Percentiles rank a stretch among this genome's conserved stretches.
These are phyloP conservation scores for Idaea biselata DNA, from an alignment of 2,888 invertebrate genomes.

Conservation along the genomic window DNA sequence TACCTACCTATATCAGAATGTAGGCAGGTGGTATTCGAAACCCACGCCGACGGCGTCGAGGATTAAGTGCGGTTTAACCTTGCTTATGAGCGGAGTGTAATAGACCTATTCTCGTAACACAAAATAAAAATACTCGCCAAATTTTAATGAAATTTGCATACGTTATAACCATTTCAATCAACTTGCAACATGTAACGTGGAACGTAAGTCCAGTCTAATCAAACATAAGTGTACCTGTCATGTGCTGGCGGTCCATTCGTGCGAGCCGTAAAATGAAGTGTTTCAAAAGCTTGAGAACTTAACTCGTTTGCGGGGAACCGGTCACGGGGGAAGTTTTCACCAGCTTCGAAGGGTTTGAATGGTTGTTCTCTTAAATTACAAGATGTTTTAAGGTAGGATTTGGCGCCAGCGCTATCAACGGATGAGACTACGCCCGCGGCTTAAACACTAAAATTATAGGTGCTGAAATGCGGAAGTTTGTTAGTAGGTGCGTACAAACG, in stretches of 20 bases:
- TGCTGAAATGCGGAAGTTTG: background rate
- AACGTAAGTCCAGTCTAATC: no score
- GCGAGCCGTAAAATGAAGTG: slow-evolving; percentile 37
- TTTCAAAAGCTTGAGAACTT: slow-evolving; percentile 40
- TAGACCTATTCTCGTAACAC: no score
- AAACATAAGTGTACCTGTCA: background rate
- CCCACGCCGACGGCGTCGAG: no score
- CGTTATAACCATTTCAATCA: no score
- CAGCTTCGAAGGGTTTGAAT: slow-evolving; percentile 28
- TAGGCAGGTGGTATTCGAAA: no score
- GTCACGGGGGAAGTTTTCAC: slow-evolving; percentile 39
- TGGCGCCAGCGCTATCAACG: background rate
- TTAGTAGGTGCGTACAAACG: no score
- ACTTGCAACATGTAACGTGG: no score
- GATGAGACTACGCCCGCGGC: background rate
- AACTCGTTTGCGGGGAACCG: slow-evolving; percentile 45
- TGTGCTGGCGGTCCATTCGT: slow-evolving; percentile 5
- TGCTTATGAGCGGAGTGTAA: no score
- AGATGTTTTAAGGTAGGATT: slow-evolving; percentile 3
- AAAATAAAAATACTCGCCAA: no score
- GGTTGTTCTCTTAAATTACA: slow-evolving; percentile 31
- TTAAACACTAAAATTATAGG: background rate
- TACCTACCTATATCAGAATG: no score
- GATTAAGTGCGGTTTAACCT: no score
- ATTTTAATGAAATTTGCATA: no score